These are phyloP conservation scores for Chiloscyllium plagiosum DNA, from an alignment of 2,113 vertebrate genomes.

Conservation along the genomic window DNA sequence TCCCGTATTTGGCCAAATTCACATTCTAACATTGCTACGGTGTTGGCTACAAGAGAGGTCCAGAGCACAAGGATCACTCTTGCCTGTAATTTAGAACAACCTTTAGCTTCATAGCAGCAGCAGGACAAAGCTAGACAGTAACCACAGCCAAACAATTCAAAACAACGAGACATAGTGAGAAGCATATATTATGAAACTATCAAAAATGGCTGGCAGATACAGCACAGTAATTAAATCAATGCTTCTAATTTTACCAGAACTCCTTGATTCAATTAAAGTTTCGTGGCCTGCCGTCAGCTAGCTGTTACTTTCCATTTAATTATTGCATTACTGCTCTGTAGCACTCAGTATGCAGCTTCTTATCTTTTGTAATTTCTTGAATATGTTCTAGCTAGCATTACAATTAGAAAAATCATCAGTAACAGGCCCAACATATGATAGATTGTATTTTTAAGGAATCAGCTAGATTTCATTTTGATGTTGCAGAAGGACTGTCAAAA, in stretches of 20 bases:
- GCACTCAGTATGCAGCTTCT: not conserved
- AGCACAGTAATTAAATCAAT: conserved; percentile 11
- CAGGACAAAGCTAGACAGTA: not conserved
- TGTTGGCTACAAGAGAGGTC: not conserved
- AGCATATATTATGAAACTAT: not conserved
- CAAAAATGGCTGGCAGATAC: conserved; percentile 26
- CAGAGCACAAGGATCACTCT: not conserved
- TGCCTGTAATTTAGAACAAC: not conserved
- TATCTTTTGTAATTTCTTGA: not conserved
- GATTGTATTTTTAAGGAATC: not conserved
- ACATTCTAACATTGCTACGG: not conserved
- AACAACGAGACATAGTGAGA: not conserved
- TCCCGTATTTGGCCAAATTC: not conserved
- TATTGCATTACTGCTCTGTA: not conserved
- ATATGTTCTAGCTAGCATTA: not conserved
- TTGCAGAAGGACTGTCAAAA: not conserved
- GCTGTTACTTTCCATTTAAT: conserved; percentile 25
- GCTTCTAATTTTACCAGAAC: not conserved
- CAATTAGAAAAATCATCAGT: not conserved
- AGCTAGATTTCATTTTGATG: not conserved
- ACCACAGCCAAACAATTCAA: not conserved
- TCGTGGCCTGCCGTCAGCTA: not conserved
- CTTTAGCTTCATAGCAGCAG: not conserved
- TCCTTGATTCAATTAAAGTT: conserved; percentile 15
- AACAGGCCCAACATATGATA: not conserved